phyloP scores from a whole-genome alignment of 1,140 invertebrate species.

The Arion vulgaris region DNA sequence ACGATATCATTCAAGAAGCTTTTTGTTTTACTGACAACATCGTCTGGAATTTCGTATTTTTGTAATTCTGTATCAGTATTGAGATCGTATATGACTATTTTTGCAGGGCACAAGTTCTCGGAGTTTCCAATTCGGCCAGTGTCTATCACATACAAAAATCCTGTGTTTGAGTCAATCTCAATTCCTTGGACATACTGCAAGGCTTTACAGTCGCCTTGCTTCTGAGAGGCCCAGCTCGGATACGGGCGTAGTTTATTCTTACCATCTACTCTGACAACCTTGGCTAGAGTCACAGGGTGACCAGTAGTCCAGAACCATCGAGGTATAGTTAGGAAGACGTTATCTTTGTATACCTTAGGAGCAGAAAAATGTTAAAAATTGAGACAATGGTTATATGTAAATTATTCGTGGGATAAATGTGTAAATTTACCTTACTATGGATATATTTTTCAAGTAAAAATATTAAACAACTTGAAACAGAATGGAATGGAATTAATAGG shows the following conservation, averaged over 20 bases:
- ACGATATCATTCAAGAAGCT: slow-evolving; percentile 60
- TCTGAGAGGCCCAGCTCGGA: slow-evolving; percentile 51
- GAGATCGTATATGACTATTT: slow-evolving; percentile 51
- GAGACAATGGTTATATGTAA: too few species aligned
- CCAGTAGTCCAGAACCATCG: slow-evolving; percentile 54
- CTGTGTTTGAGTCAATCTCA: slow-evolving; percentile 58
- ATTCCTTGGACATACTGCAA: slow-evolving; percentile 59
- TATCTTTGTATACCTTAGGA: slow-evolving; percentile 42
- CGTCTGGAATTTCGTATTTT: slow-evolving; percentile 42
- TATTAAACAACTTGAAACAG: too few species aligned
- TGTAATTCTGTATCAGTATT: slow-evolving; percentile 31
- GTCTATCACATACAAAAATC: slow-evolving; percentile 58
- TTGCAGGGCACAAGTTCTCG: slow-evolving; percentile 47
- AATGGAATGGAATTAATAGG: too few species aligned
- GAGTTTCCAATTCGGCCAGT: slow-evolving; percentile 43
- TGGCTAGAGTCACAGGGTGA: slow-evolving; percentile 48
- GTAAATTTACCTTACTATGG: too few species aligned
- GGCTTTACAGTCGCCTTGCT: slow-evolving; percentile 48
- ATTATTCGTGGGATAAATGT: too few species aligned
- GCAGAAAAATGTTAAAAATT: too few species aligned
- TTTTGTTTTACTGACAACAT: slow-evolving; percentile 42
- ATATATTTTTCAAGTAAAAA: too few species aligned
- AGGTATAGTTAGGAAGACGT: slow-evolving; percentile 54
- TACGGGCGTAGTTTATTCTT: slow-evolving; percentile 46
- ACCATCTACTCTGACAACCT: slow-evolving; percentile 27